These are phyloP conservation scores for Echinarachnius parma DNA, from an alignment of 53 echinoderm and acorn worm genomes.

Conservation along the genomic window DNA sequence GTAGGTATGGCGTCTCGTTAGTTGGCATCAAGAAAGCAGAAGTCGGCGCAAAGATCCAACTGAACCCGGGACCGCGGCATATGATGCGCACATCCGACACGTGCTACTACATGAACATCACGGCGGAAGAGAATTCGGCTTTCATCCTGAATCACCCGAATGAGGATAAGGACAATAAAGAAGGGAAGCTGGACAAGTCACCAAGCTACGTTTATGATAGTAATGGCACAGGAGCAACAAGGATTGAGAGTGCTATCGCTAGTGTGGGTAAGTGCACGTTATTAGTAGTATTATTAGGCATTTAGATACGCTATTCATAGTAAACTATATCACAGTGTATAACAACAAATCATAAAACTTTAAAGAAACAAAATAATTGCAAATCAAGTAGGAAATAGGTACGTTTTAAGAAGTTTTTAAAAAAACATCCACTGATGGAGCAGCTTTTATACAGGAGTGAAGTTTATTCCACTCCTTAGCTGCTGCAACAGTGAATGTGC, in stretches of 20 bases:
- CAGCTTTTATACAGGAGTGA: neutral
- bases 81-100: constrained; percentile 77
- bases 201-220: constrained; percentile 55
- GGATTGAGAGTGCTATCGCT: constrained; percentile 85
- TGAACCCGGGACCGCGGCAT: constrained; percentile 92
- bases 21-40: constrained; percentile 78
- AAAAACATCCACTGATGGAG: too few species aligned
- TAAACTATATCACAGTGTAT: too few species aligned
- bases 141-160: constrained; percentile 73
- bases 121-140: constrained; percentile 92
- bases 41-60: constrained; percentile 68
- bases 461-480: too few species aligned
- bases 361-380: too few species aligned
- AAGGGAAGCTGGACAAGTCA: constrained; percentile 58
- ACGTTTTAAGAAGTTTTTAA: too few species aligned
- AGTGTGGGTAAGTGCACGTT: constrained; percentile 72
- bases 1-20: constrained; percentile 84
- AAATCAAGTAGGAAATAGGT: too few species aligned
- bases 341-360: too few species aligned
- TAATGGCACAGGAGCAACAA: constrained; percentile 51
- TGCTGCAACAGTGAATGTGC: too few species aligned
- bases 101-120: constrained; percentile 98
- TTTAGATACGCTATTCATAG: too few species aligned
- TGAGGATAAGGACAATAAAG: constrained; percentile 58
- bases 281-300: too few species aligned